These are phyloP conservation scores for Lasioglossum vierecki DNA, from an alignment of 2,888 invertebrate genomes.

Conservation along the genomic window DNA sequence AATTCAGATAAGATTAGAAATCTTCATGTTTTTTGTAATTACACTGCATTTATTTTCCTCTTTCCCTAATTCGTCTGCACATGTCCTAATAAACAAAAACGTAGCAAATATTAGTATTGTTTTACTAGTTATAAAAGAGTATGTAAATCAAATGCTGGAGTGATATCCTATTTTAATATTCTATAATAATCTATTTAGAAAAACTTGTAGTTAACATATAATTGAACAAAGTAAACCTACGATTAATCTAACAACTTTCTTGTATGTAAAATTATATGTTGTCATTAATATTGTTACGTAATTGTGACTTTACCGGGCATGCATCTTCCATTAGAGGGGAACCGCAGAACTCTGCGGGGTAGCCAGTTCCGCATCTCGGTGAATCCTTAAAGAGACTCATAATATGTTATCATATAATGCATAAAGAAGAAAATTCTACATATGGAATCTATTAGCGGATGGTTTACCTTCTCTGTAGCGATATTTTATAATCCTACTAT, in stretches of 20 bases:
- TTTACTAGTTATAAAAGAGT: background rate
- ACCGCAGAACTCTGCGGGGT: background rate
- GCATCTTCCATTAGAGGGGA: conserved; percentile 10
- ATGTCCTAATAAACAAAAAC: background rate
- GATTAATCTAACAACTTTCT: background rate
- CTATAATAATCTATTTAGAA: background rate
- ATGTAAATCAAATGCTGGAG: too few species aligned
- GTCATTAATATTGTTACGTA: background rate
- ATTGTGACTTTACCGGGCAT: conserved; percentile 11
- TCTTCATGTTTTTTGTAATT: background rate
- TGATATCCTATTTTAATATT: too few species aligned
- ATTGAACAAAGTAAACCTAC: background rate
- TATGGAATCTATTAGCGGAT: background rate
- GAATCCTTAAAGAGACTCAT: conserved; percentile 9
- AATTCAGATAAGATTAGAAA: background rate
- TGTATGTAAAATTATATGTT: background rate
- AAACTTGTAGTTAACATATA: background rate
- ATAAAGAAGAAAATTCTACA: background rate
- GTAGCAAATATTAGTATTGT: background rate
- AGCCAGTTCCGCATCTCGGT: conserved; percentile 6
- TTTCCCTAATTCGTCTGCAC: background rate
- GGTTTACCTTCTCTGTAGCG: background rate
- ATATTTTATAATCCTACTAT: background rate
- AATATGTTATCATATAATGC: conserved; percentile 1
- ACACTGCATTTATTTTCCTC: background rate